A percentile compares a stretch with the other conserved stretches of the same genome.
Conservation (phyloP, 2,888 invertebrate genomes). For the Eupithecia subfuscata region DNA sequence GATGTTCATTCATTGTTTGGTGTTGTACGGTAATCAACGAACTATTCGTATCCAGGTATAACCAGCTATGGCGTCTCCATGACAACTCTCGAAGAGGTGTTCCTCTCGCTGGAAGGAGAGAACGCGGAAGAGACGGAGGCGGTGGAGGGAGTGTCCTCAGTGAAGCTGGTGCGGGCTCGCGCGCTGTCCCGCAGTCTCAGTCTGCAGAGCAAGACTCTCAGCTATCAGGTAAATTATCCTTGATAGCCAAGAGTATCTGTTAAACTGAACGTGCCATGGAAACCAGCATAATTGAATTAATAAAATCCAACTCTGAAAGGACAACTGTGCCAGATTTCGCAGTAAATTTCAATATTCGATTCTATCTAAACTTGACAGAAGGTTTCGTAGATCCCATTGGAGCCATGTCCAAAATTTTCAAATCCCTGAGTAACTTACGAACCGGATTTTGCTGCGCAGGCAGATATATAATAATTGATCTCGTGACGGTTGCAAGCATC, state of each 20-base stretch:
- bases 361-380: neutral
- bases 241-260: neutral
- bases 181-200: constrained; percentile 89
- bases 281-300: neutral
- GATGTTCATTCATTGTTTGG: neutral
- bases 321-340: neutral
- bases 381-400: neutral
- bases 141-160: constrained; percentile 89
- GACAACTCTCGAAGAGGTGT: constrained; percentile 94
- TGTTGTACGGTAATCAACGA: neutral
- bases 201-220: constrained; percentile 89
- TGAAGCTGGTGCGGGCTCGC: constrained; percentile 88
- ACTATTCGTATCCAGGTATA: constrained; percentile 73
- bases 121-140: constrained; percentile 87
- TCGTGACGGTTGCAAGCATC: neutral
- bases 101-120: constrained; percentile 90
- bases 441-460: neutral
- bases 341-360: neutral
- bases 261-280: neutral
- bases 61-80: constrained; percentile 94
- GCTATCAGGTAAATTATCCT: constrained; percentile 81
- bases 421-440: neutral
- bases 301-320: neutral
- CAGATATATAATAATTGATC: neutral
- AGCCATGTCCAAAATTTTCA: neutral